Conservation (phyloP, 92 coral and sea anemone species). For the Desmophyllum pertusum region DNA sequence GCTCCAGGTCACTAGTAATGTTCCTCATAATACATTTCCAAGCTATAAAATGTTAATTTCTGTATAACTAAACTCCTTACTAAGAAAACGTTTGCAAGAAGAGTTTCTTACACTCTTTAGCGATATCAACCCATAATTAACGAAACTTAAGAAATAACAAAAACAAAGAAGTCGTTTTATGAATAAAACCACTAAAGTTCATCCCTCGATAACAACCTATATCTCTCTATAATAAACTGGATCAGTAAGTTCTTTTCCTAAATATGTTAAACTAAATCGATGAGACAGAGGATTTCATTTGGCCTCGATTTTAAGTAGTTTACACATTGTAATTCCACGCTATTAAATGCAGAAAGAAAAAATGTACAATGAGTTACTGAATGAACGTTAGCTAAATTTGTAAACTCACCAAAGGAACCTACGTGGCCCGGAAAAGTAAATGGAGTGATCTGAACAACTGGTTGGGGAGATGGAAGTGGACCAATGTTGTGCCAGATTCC, state of each 20-base stretch:
- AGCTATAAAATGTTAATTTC: too few species aligned
- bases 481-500: too few species aligned
- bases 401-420: conserved; percentile 1
- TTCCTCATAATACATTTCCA: too few species aligned
- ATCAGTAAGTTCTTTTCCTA: neutral
- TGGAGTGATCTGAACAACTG: conserved; percentile 2
- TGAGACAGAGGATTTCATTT: neutral
- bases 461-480: neutral
- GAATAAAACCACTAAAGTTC: neutral
- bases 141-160: neutral
- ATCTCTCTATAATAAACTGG: too few species aligned
- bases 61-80: neutral
- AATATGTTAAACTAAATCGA: neutral
- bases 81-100: neutral
- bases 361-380: neutral
- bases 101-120: neutral
- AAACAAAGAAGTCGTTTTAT: neutral
- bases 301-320: neutral
- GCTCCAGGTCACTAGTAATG: neutral
- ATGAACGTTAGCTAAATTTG: neutral
- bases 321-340: neutral
- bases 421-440: neutral
- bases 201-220: neutral
- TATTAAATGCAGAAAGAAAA: neutral
- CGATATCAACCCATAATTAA: neutral